phyloP scores from a whole-genome alignment of 2,888 invertebrate species.

The Taphrorychus bicolor region DNA sequence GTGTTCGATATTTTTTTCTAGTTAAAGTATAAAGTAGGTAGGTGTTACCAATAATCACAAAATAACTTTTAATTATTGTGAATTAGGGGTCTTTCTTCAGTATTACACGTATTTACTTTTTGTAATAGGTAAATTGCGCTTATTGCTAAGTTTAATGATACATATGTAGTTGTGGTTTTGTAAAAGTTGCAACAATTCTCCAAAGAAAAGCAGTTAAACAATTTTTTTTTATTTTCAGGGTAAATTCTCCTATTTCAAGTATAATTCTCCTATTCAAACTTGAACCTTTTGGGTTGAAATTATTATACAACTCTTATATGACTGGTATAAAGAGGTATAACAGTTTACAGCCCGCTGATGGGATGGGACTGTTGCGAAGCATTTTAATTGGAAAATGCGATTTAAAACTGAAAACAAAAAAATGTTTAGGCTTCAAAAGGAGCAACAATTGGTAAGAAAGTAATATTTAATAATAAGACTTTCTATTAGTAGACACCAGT shows the following conservation, averaged over 20 bases:
- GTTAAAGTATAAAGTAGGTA: constrained; percentile 20
- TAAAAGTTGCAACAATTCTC: neutral
- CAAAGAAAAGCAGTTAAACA: neutral
- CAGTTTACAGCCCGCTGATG: too few relatives aligned
- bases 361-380: too few relatives aligned
- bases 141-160: neutral
- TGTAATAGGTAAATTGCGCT: neutral
- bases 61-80: neutral
- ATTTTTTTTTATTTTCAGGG: neutral
- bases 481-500: too few relatives aligned
- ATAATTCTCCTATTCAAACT: too few relatives aligned
- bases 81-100: constrained; percentile 7
- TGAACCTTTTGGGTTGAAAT: too few relatives aligned
- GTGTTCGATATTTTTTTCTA: neutral
- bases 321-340: too few relatives aligned
- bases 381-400: too few relatives aligned
- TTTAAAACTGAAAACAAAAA: too few relatives aligned
- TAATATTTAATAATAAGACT: too few relatives aligned
- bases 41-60: constrained; percentile 11
- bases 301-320: too few relatives aligned
- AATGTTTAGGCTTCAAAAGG: too few relatives aligned
- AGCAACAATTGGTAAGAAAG: too few relatives aligned
- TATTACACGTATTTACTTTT: neutral
- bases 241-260: neutral
- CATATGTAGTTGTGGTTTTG: neutral